phyloP scores from a whole-genome alignment of 2,797 vertebrate species.

The Siniperca undulata region DNA sequence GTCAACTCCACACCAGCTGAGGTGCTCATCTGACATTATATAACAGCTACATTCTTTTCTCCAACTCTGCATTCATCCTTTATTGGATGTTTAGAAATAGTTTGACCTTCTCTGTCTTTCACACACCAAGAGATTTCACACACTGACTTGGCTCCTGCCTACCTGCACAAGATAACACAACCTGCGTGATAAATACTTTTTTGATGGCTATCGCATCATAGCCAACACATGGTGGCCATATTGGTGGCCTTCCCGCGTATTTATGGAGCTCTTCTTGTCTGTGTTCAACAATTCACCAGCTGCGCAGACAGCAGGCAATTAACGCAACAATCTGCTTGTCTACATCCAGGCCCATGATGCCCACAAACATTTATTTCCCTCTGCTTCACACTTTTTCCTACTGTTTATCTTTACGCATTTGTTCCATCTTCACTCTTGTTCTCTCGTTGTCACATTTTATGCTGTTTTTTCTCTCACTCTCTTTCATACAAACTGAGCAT shows the following conservation, averaged over 20 bases:
- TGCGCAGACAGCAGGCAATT: slow-evolving; percentile 66
- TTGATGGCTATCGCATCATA: slow-evolving; percentile 13
- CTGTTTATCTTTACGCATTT: slow-evolving; percentile 10
- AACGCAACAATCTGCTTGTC: slow-evolving; percentile 62
- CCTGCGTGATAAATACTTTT: background rate
- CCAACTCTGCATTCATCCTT: background rate
- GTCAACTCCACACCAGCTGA: slow-evolving; percentile 64
- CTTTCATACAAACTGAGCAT: background rate
- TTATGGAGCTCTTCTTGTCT: slow-evolving; percentile 26
- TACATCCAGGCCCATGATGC: slow-evolving; percentile 23
- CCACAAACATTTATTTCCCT: slow-evolving; percentile 24
- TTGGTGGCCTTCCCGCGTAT: slow-evolving; percentile 38
- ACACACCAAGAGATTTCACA: background rate
- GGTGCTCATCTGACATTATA: slow-evolving; percentile 55
- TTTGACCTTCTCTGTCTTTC: slow-evolving; percentile 31
- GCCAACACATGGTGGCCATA: slow-evolving; percentile 3
- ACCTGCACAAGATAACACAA: slow-evolving; percentile 12
- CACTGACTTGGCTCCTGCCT: slow-evolving; percentile 1
- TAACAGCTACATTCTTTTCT: background rate
- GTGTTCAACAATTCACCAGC: slow-evolving; percentile 60
- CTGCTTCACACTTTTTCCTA: slow-evolving; percentile 20
- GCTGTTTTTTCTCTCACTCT: background rate
- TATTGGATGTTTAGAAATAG: slow-evolving; percentile 1
- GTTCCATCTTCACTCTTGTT: background rate
- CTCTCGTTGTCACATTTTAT: slow-evolving; percentile 16